Evolutionary conservation across 2,113 vertebrate species (phyloP).

Genomic region (Cebidichthys violaceus): DNA sequence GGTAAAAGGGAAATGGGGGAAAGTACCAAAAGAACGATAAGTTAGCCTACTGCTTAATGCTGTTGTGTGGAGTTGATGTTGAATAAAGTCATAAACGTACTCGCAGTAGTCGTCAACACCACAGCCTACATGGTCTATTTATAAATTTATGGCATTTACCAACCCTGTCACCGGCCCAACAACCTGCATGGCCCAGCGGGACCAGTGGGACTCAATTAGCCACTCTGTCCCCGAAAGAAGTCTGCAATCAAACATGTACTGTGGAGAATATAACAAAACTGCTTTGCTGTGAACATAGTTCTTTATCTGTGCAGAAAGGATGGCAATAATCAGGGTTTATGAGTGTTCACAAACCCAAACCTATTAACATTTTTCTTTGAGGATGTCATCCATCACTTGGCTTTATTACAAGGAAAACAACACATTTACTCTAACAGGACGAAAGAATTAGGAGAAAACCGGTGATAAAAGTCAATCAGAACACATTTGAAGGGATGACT

Average conservation of each 20-base stretch:
- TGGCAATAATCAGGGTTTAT: not conserved
- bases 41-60: too few relatives aligned
- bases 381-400: conserved; percentile 3
- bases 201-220: too few relatives aligned
- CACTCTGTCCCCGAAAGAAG: not conserved
- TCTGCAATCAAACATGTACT: not conserved
- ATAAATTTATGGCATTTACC: too few relatives aligned
- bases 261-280: too few relatives aligned
- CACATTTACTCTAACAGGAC: not conserved
- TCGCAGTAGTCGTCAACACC: too few relatives aligned
- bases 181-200: too few relatives aligned
- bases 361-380: not conserved
- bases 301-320: not conserved
- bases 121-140: too few relatives aligned
- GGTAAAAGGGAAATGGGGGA: too few relatives aligned
- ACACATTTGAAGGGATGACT: conserved; percentile 1
- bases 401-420: not conserved
- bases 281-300: not conserved
- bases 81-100: too few relatives aligned
- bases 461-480: not conserved
- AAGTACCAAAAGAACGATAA: too few relatives aligned
- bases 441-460: conserved; percentile 1
- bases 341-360: not conserved
- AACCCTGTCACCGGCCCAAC: too few relatives aligned
- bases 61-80: too few relatives aligned